Base-by-base conservation (phyloP, 2,797 vertebrate species). In the Paratrypauchen microcephalus region DNA sequence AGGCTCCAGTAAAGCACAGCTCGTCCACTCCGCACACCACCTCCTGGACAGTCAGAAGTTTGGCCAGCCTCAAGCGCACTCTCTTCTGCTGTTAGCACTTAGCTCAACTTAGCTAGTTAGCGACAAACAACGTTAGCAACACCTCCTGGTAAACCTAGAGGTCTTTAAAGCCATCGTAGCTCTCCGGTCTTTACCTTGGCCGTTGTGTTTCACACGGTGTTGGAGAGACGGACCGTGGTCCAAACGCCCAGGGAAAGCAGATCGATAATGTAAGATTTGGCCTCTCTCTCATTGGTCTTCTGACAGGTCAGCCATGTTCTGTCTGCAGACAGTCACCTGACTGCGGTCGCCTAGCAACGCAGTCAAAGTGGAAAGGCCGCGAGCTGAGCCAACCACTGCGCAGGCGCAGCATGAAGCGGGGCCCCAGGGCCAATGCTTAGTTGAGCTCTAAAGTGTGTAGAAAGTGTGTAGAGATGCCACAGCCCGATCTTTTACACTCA, bases 251-350 rank as follows among this genome's bases (percentile, higher is more conserved):
- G 75, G 62, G 78, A 87, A 83, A 77, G 77, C 23, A 66, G 74
- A 84, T 89, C 84, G 86, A 89, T 83, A 87, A 85, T 83, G 87
- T 81, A 83, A 87, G 89, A 85, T 71, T 77, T 77, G 79, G 81
- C 86, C 82, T 89, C 87, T 88, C 83, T 80, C 88, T 93, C 87
- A 92, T 87, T 89, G 86, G 86, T 88, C 90, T 89, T 92, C 89
- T 92, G 88, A 92, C 91, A 92, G 89, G 70, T 92, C 91, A 81
- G 91, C 92, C 93, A 94, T 94, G 88, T 93, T 93, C 89, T 77
- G 88, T 90, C 86, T 91, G 89, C 89, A 87, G 85, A 86, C 88
- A 89, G 87, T 94, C 93, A 95, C 91, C 93, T 95, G 94, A 94
- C 91, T 82, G 5, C 8, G 70, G 92, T 94, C 88, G 89, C 92